These are phyloP conservation scores for Leptinotarsa tumamoca DNA, from an alignment of 2,888 invertebrate species.

Conservation along the genomic window DNA sequence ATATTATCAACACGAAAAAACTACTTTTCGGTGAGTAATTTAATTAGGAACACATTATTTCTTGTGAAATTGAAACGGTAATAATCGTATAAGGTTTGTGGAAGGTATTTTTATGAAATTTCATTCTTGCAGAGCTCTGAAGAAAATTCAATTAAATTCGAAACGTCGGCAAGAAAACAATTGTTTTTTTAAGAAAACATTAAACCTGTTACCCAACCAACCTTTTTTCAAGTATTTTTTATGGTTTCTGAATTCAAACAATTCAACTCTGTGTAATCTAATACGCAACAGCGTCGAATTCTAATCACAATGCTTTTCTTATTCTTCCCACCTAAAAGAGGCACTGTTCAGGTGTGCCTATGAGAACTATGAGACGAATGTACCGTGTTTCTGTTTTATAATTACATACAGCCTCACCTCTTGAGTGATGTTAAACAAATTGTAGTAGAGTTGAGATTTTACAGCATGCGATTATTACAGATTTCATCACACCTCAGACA, in stretches of 20 bases:
- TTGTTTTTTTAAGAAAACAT: too few species aligned
- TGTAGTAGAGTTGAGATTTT: background rate
- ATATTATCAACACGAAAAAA: too few species aligned
- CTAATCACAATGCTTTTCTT: background rate
- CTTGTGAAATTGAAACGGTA: too few species aligned
- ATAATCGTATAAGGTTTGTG: too few species aligned
- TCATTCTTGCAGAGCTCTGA: too few species aligned
- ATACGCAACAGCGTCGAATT: background rate
- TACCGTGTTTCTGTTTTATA: background rate
- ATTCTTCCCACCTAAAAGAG: background rate
- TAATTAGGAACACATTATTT: too few species aligned
- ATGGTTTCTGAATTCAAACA: background rate
- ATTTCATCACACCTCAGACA: conserved; percentile 9
- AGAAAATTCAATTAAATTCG: too few species aligned
- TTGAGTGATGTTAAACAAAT: conserved; percentile 1
- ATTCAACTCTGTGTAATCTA: background rate
- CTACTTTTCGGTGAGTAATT: too few species aligned
- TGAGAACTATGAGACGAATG: background rate
- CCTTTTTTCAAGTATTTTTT: too few species aligned
- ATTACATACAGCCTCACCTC: background rate
- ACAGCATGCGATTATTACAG: background rate
- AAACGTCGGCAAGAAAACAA: too few species aligned
- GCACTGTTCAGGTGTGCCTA: background rate
- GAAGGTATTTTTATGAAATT: too few species aligned
- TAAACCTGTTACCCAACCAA: too few species aligned